Conservation (phyloP, 1,140 invertebrate species). For the Cydia amplana region DNA sequence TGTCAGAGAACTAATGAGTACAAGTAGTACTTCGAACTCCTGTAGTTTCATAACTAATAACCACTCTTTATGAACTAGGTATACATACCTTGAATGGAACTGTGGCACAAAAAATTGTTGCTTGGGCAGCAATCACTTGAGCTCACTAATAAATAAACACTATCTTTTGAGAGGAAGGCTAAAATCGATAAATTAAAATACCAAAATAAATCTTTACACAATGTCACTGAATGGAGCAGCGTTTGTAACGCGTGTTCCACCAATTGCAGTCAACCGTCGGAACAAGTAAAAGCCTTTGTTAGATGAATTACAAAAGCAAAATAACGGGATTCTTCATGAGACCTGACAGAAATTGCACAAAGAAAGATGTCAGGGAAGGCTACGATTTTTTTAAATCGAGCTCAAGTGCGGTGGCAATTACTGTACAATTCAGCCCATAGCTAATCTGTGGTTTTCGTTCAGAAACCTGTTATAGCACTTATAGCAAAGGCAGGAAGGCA, state of each 20-base stretch:
- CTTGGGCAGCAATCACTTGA: constrained; percentile 55
- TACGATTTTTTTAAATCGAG: constrained; percentile 28
- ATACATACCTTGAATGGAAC: constrained; percentile 68
- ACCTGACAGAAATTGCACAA: constrained; percentile 71
- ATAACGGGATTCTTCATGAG: constrained; percentile 72
- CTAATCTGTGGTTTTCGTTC: constrained; percentile 25
- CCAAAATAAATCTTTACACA: constrained; percentile 54
- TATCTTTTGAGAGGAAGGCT: constrained; percentile 60
- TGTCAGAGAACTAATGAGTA: not conserved
- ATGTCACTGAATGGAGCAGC: constrained; percentile 53
- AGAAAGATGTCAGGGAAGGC: constrained; percentile 64
- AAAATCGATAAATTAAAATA: constrained; percentile 72
- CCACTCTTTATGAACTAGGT: constrained; percentile 25
- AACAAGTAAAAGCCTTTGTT: constrained; percentile 69
- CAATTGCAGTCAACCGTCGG: constrained; percentile 52
- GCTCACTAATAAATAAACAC: constrained; percentile 69
- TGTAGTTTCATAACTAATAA: constrained; percentile 27
- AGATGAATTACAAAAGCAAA: constrained; percentile 70
- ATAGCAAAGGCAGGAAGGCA: too few species aligned
- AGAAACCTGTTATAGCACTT: not conserved
- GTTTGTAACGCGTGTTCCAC: constrained; percentile 50
- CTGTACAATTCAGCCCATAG: constrained; percentile 28
- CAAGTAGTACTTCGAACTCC: not conserved
- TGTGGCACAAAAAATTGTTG: constrained; percentile 66
- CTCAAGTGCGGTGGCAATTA: constrained; percentile 30